Conservation (phyloP, 2,888 invertebrate species). For the Catocala sponsa region DNA sequence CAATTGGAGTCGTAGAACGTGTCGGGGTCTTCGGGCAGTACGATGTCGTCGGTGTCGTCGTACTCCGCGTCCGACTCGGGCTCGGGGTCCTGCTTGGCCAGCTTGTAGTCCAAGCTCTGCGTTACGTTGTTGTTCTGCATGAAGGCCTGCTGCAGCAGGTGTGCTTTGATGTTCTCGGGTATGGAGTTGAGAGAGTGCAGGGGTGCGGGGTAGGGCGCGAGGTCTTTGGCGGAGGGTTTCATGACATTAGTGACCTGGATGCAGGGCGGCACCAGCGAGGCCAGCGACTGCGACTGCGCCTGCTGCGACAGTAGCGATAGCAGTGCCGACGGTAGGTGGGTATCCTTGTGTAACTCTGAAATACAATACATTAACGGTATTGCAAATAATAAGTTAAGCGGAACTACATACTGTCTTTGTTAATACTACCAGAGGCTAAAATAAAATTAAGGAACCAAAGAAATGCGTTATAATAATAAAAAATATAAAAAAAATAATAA, state of each 20-base stretch:
- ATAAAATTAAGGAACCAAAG: slow-evolving; percentile 88
- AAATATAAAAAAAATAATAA: slow-evolving; percentile 69
- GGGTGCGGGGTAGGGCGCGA: slow-evolving; percentile 39
- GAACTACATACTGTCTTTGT: slow-evolving; percentile 81
- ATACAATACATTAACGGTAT: slow-evolving; percentile 81
- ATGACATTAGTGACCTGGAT: slow-evolving; percentile 64
- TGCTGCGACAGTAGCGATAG: slow-evolving; percentile 80
- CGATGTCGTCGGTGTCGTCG: slow-evolving; percentile 86
- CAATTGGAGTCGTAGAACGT: slow-evolving; percentile 60
- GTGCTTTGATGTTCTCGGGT: slow-evolving; percentile 71
- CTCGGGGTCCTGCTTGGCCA: slow-evolving; percentile 74
- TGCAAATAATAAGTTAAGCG: slow-evolving; percentile 82
- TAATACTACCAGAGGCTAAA: slow-evolving; percentile 87
- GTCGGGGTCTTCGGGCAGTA: slow-evolving; percentile 80
- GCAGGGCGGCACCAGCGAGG: slow-evolving; percentile 66
- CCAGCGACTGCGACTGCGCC: slow-evolving; percentile 64
- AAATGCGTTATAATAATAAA: slow-evolving; percentile 86
- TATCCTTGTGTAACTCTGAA: slow-evolving; percentile 82
- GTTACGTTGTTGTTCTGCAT: slow-evolving; percentile 76
- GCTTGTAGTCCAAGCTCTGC: slow-evolving; percentile 61
- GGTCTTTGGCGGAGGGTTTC: slow-evolving; percentile 54
- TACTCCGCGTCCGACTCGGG: slow-evolving; percentile 84
- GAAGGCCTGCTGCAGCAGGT: slow-evolving; percentile 76
- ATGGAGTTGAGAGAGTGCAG: slow-evolving; percentile 56
- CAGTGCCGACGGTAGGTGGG: slow-evolving; percentile 78